phyloP scores from a whole-genome alignment of 2,113 vertebrate species.

The Tapirus terrestris region DNA sequence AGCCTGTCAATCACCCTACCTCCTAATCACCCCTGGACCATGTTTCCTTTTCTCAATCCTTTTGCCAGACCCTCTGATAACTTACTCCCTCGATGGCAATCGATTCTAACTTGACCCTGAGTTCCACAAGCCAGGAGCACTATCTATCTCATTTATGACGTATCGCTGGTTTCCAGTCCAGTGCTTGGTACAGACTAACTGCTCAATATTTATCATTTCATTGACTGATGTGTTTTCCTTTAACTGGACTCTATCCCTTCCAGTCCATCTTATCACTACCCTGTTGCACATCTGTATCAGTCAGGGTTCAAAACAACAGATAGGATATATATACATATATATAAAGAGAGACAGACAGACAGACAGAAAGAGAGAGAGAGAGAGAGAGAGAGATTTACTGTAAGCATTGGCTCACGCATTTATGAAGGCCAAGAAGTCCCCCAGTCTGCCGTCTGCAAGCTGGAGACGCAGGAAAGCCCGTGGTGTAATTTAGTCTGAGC shows the following conservation, averaged over 20 bases:
- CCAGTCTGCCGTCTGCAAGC: background rate
- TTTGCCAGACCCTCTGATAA: background rate
- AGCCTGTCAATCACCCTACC: background rate
- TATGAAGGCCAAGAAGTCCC: background rate
- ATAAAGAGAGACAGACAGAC: background rate
- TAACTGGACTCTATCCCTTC: background rate
- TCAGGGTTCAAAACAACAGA: background rate
- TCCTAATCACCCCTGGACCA: background rate
- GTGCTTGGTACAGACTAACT: background rate
- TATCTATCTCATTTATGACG: background rate
- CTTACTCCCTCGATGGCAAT: background rate
- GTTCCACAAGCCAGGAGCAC: background rate
- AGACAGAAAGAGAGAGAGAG: too few relatives aligned
- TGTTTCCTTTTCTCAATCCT: background rate
- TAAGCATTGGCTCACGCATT: background rate
- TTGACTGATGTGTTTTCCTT: background rate
- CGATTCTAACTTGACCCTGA: background rate
- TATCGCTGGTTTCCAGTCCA: background rate
- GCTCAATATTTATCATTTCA: background rate
- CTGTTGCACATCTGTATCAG: background rate
- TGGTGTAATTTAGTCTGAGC: background rate
- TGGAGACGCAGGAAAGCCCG: background rate
- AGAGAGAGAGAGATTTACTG: too few relatives aligned
- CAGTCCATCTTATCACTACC: background rate
- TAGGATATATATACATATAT: background rate